Evolutionary conservation across 1,140 invertebrate genomes (phyloP).

Genomic region (Drosophila orosa): DNA sequence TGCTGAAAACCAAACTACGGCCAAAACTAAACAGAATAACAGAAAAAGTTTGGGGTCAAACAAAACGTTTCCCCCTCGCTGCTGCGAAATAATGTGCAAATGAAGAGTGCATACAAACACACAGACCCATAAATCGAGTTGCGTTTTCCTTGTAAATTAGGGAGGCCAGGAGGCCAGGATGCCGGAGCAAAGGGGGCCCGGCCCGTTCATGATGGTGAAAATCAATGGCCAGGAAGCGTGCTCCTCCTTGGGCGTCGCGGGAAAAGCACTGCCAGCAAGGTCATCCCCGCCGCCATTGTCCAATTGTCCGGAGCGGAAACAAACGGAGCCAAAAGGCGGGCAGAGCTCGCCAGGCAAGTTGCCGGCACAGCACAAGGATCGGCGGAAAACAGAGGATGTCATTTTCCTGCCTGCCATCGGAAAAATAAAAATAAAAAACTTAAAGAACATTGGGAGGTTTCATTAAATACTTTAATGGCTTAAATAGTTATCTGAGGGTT

Average conservation of each 20-base stretch:
- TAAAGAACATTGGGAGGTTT: not conserved
- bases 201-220: slow-evolving; percentile 43
- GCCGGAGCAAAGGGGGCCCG: not conserved
- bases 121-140: slow-evolving; percentile 60
- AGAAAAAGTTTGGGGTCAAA: slow-evolving; percentile 55
- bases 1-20: slow-evolving; percentile 51
- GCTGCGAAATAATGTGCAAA: slow-evolving; percentile 49
- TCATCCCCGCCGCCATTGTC: slow-evolving; percentile 44
- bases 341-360: not conserved
- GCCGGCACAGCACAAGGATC: slow-evolving; percentile 18
- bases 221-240: slow-evolving; percentile 65
- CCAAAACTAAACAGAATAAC: slow-evolving; percentile 49
- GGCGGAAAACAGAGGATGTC: slow-evolving; percentile 6
- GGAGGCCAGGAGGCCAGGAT: slow-evolving; percentile 6
- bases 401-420: slow-evolving; percentile 7
- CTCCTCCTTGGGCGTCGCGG: slow-evolving; percentile 26
- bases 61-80: slow-evolving; percentile 33
- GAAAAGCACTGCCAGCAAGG: slow-evolving; percentile 46
- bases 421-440: slow-evolving; percentile 11
- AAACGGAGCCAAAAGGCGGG: slow-evolving; percentile 26
- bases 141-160: slow-evolving; percentile 62
- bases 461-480: not conserved
- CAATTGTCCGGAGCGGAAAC: slow-evolving; percentile 44
- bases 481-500: too few relatives aligned
- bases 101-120: slow-evolving; percentile 21